These are phyloP conservation scores for Eurosta solidaginis DNA, from an alignment of 1,140 invertebrate genomes.

Conservation along the genomic window DNA sequence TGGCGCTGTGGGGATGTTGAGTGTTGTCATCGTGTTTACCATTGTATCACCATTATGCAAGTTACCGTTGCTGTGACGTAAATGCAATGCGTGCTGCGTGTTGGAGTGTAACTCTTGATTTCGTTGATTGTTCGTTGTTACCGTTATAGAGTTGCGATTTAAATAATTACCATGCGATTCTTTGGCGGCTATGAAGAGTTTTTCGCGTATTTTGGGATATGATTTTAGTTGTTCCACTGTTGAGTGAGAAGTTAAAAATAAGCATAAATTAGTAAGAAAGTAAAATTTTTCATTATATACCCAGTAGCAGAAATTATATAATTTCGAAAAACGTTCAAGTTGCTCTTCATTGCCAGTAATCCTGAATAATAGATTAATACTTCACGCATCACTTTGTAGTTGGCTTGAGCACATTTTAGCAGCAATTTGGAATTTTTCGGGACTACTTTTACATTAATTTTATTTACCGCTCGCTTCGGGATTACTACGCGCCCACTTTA, in stretches of 20 bases:
- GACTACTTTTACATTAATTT: too few species aligned
- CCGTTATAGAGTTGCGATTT: slow-evolving; percentile 67
- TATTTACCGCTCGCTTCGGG: too few species aligned
- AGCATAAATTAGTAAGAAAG: background rate
- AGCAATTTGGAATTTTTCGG: too few species aligned
- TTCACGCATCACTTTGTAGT: too few species aligned
- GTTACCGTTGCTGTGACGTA: slow-evolving; percentile 18
- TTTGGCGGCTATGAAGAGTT: slow-evolving; percentile 69
- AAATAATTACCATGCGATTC: slow-evolving; percentile 62
- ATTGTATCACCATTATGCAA: too few species aligned
- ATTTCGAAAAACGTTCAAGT: too few species aligned
- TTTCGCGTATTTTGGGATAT: slow-evolving; percentile 69
- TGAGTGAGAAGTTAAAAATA: background rate
- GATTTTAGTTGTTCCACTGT: slow-evolving; percentile 80
- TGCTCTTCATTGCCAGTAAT: too few species aligned
- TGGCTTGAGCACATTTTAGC: too few species aligned
- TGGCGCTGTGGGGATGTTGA: slow-evolving; percentile 5
- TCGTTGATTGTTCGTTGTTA: slow-evolving; percentile 44
- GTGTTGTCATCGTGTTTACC: slow-evolving; percentile 3
- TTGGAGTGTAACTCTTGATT: slow-evolving; percentile 18
- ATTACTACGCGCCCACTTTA: too few species aligned
- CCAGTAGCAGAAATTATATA: background rate
- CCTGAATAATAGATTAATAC: too few species aligned
- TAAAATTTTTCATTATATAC: background rate
- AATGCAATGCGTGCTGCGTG: slow-evolving; percentile 31